phyloP scores from a whole-genome alignment of 1,140 invertebrate species.

The Calephelis virginiensis region DNA sequence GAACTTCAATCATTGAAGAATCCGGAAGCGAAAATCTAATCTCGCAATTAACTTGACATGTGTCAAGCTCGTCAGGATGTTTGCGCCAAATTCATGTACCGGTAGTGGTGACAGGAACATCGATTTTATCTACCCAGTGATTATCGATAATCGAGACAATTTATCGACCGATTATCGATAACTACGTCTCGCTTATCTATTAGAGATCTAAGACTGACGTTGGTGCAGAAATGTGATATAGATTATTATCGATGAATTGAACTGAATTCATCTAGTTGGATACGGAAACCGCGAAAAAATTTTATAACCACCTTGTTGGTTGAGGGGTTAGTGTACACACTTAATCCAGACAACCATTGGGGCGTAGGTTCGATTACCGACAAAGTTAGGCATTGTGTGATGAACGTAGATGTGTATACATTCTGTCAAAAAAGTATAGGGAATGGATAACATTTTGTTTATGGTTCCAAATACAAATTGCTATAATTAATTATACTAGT shows the following conservation, averaged over 20 bases:
- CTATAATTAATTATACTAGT: too few relatives aligned
- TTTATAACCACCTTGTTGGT: too few relatives aligned
- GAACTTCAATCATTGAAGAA: neutral
- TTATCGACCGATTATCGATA: constrained; percentile 11
- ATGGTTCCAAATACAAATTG: too few relatives aligned
- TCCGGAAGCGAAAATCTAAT: neutral
- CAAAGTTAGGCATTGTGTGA: too few relatives aligned
- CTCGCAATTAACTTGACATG: neutral
- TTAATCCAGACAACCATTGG: too few relatives aligned
- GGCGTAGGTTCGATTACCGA: too few relatives aligned
- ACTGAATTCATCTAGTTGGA: neutral
- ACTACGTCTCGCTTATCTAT: constrained; percentile 6
- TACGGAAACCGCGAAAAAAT: neutral
- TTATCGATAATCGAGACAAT: constrained; percentile 12
- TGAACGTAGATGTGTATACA: too few relatives aligned
- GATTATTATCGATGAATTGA: neutral
- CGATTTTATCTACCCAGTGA: constrained; percentile 2
- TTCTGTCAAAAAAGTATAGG: too few relatives aligned
- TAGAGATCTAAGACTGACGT: neutral
- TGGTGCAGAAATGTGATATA: constrained; percentile 7
- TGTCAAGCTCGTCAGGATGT: constrained; percentile 1
- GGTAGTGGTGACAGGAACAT: constrained; percentile 5
- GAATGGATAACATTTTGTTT: too few relatives aligned
- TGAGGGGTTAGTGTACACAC: too few relatives aligned
- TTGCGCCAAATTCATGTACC: constrained; percentile 2